Conservation (phyloP, 1,140 invertebrate species). For the Caenorhabditis elegans region WBcel235 BX284605.5:7211501-7212000, state of each 20-base stretch:
- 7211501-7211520: conserved; percentile 91
- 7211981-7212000: background rate
- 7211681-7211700: conserved; percentile 85
- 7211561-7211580: conserved; percentile 87
- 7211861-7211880: conserved; percentile 76
- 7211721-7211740: conserved; percentile 77
- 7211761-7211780: conserved; percentile 87
- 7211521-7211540: conserved; percentile 94
- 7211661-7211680: conserved; percentile 88
- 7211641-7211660: conserved; percentile 79
- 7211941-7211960: conserved; percentile 71
- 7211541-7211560: conserved; percentile 90
- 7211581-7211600: conserved; percentile 90
- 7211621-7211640: conserved; percentile 90
- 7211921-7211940: conserved; percentile 78
- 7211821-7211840: conserved; percentile 87
- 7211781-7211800: conserved; percentile 86
- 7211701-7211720: conserved; percentile 86
- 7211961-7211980: background rate
- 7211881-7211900: conserved; percentile 82
- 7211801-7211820: conserved; percentile 88
- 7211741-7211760: conserved; percentile 82
- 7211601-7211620: conserved; percentile 86
- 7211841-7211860: conserved; percentile 78
- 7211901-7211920: conserved; percentile 83